Evolutionary conservation across 2,797 vertebrate genomes (phyloP).

Genomic region (Percopsis omiscomaycus): DNA sequence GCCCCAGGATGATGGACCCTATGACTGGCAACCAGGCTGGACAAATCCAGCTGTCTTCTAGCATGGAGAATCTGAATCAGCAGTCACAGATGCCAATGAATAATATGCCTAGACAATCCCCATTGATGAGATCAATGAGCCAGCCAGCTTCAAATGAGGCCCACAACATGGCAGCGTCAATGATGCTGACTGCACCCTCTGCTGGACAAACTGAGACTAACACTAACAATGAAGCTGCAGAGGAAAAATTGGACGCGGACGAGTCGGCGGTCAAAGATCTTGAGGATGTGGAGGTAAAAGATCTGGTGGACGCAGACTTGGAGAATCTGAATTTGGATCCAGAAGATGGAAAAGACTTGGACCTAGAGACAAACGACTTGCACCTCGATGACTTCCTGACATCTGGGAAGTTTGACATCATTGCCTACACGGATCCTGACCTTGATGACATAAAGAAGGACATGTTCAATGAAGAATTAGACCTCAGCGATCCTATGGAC

Average conservation of each 20-base stretch:
- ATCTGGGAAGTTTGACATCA: constrained; percentile 97
- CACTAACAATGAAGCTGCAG: constrained; percentile 72
- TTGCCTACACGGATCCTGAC: constrained; percentile 97
- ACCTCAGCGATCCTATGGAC: constrained; percentile 92
- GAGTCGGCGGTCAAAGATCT: constrained; percentile 96
- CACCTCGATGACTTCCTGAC: constrained; percentile 95
- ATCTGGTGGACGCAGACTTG: constrained; percentile 95
- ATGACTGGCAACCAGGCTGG: constrained; percentile 64
- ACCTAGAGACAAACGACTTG: constrained; percentile 95
- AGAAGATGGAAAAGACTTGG: constrained; percentile 95
- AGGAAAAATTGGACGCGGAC: constrained; percentile 93
- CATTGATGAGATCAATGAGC: constrained; percentile 83
- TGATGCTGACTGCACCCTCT: constrained; percentile 68
- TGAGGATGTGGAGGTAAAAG: constrained; percentile 96
- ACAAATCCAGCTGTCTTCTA: constrained; percentile 77
- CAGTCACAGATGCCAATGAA: constrained; percentile 77
- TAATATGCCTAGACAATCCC: constrained; percentile 72
- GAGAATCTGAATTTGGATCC: constrained; percentile 96
- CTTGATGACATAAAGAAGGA: constrained; percentile 95
- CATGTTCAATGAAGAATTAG: constrained; percentile 94
- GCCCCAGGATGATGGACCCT: constrained; percentile 80
- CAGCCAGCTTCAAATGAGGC: constrained; percentile 82
- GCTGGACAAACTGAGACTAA: constrained; percentile 67
- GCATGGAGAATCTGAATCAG: constrained; percentile 85
- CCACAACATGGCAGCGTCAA: constrained; percentile 76